Conservation (phyloP, 2,113 vertebrate species). For the Notiomystis cincta region DNA sequence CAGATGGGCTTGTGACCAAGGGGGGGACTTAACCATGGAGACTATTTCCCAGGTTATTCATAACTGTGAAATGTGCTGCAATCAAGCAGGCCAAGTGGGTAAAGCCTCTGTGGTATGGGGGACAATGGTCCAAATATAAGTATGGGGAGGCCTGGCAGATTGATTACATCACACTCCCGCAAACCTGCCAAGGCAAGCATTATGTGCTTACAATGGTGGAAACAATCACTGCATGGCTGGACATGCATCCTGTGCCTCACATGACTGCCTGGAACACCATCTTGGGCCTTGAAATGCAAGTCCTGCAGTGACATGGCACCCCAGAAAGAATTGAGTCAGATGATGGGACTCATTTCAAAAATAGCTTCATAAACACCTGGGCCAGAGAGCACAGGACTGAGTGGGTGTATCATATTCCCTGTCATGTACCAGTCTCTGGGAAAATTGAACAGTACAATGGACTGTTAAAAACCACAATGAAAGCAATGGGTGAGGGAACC, state of each 20-base stretch:
- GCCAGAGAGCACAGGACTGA: background rate
- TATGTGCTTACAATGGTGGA: background rate
- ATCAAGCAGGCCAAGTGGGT: background rate
- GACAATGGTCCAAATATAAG: background rate
- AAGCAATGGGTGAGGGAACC: background rate
- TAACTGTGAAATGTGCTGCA: background rate
- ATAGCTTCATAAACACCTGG: background rate
- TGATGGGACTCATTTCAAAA: background rate
- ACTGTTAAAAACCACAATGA: background rate
- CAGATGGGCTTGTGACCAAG: background rate
- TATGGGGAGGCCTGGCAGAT: background rate
- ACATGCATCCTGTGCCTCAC: background rate
- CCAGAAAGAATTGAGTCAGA: background rate
- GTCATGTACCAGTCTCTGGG: background rate
- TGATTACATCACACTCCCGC: background rate
- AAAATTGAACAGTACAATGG: background rate
- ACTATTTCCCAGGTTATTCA: background rate
- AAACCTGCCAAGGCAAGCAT: background rate
- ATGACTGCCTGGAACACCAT: background rate
- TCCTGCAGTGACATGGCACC: background rate
- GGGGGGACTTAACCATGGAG: background rate
- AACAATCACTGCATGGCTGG: background rate
- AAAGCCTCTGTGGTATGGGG: background rate
- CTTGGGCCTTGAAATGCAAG: background rate
- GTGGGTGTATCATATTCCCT: background rate